Base-by-base conservation (phyloP, 2,113 vertebrate genomes). In the Pelecanoides urinatrix region DNA sequence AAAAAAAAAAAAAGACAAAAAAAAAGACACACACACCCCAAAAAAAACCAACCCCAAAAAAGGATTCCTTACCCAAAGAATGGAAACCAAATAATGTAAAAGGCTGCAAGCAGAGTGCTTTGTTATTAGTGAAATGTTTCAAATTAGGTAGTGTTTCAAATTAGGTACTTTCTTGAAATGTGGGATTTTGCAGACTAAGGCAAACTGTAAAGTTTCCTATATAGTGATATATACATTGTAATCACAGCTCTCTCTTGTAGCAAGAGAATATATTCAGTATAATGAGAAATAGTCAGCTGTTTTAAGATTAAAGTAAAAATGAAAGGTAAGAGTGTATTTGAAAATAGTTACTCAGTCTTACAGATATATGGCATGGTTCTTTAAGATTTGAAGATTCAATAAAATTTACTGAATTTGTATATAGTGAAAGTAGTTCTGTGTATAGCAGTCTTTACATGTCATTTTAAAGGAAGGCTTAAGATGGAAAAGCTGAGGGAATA, bases 271-370 rank as follows among this genome's bases (percentile, higher is more conserved):
- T 6, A 44, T 88, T 79, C 79, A 80, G 36, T 2, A 19, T 70
- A 88, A 67, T 84, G 18, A 77, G 67, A 86, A 92, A 78, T 10
- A 92, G 78, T 82, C 88, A 92, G 55, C 75, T 92, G 17, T 83
- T 96, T 88, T 86, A 83, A 90, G 71, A 91, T 90, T 76, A 83
- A 90, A 77, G 16, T 52, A 30, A 86, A 94, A 93, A 83, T 83
- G 58, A 88, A 86, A 90, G 34, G 9, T 72, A 84, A 52, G 11
- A 79, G 16, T 71, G 6, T 36, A 72, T 75, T 34, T 78, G 30
- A 82, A 96, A 93, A 68, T 21, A 61, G 26, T 75, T 91, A 49
- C 30, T 77, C 26, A 34, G 17, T 65, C 32, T 79, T 63, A 68
- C 8, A 62, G 19, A 82, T 70, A 79, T 30, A 63, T 26, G 9